Percentiles rank a stretch among this genome's conserved stretches.
phyloP scores from a whole-genome alignment of 2,888 invertebrate species.

The Lutraria lutraria region DNA sequence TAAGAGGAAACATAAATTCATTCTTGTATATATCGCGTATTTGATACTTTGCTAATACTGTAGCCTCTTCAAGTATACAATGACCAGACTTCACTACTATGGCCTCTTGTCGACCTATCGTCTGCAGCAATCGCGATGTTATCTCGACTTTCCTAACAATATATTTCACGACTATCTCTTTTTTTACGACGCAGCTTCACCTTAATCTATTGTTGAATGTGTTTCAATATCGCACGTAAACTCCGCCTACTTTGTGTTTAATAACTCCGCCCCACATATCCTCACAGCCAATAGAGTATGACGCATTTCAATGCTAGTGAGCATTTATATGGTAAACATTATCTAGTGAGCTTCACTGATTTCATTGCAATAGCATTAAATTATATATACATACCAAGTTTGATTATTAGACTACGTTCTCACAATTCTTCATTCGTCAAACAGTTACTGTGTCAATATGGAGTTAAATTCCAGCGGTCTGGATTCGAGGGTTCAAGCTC shows the following conservation, averaged over 20 bases:
- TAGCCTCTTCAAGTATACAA: conserved; percentile 33
- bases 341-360: conserved; percentile 60
- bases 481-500: conserved; percentile 54
- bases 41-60: not conserved
- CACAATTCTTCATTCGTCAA: conserved; percentile 66
- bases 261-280: conserved; percentile 31
- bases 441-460: conserved; percentile 70
- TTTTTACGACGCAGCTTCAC: conserved; percentile 49
- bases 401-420: conserved; percentile 62
- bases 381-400: conserved; percentile 59
- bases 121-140: conserved; percentile 59
- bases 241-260: conserved; percentile 35
- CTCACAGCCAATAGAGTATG: conserved; percentile 55
- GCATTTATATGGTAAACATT: conserved; percentile 66
- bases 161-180: conserved; percentile 59
- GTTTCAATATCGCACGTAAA: conserved; percentile 38
- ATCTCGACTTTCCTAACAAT: conserved; percentile 58
- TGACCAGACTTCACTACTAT: conserved; percentile 44
- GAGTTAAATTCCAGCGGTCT: conserved; percentile 69
- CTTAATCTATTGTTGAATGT: conserved; percentile 59
- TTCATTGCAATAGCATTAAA: conserved; percentile 59
- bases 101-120: conserved; percentile 38
- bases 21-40: not conserved
- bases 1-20: not conserved
- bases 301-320: conserved; percentile 46